A percentile compares a stretch with the other conserved stretches of the same genome.
Evolutionary conservation across 1,140 invertebrate species (phyloP).

Genomic region (Nasonia longicornis): DNA sequence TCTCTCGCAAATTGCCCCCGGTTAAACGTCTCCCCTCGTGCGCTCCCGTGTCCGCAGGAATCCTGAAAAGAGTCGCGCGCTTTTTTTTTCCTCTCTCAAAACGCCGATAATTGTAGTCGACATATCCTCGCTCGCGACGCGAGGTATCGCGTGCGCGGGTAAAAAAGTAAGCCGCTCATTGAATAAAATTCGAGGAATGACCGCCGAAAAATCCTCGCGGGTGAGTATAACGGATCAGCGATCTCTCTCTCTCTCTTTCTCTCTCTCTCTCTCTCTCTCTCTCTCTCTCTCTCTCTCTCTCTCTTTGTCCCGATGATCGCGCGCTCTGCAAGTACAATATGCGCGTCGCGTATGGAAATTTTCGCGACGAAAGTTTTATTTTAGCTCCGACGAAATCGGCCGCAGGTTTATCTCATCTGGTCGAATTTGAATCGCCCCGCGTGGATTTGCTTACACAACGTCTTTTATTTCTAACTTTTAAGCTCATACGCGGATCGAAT

Average conservation of each 20-base stretch:
- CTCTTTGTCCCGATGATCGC: neutral
- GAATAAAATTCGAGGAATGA: constrained; percentile 35
- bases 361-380: neutral
- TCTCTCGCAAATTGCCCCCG: constrained; percentile 35
- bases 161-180: constrained; percentile 12
- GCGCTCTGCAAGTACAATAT: constrained; percentile 1
- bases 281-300: too few relatives aligned
- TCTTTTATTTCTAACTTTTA: neutral
- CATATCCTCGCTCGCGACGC: neutral
- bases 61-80: constrained; percentile 12
- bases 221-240: too few relatives aligned
- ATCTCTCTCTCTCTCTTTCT: too few relatives aligned
- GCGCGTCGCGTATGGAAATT: neutral
- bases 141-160: too few relatives aligned
- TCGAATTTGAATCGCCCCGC: too few relatives aligned
- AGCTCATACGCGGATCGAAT: neutral
- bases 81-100: constrained; percentile 1
- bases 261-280: too few relatives aligned
- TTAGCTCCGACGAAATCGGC: neutral
- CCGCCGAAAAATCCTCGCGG: neutral
- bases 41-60: neutral
- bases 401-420: too few relatives aligned
- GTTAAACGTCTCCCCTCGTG: constrained; percentile 8
- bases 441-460: too few relatives aligned
- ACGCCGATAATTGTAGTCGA: constrained; percentile 32